Base-by-base conservation (phyloP, 2,888 invertebrate species). In the Matsumyia berberina region DNA sequence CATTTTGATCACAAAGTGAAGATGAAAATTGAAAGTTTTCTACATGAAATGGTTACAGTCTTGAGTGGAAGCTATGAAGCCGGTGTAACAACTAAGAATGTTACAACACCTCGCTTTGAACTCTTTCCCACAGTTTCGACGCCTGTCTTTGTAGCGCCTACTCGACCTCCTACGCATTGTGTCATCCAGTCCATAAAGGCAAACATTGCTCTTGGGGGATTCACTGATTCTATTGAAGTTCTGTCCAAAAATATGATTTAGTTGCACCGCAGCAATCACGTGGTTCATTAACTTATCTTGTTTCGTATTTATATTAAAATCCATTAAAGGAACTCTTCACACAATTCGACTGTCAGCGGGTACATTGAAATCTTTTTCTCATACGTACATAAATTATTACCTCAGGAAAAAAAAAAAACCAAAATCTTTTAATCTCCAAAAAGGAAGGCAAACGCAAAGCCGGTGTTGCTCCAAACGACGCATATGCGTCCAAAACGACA, bases 401-500 rank as follows among this genome's bases (percentile, higher is more conserved):
- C 17, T 42, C 29, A 69, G 49, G 57, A 64, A 74, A 55, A 35
- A 53, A 29, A 35, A 64, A 49, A 53, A 67, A 35, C 9, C 53
- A 24, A 24, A 24, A 24, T 58, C 39, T 46, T 83, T 58, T 74
- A 80, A 76, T 74, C 80, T 66, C 39, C n/a, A 57, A 76, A 64
- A 80, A 46, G 49, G 62, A 79, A 83, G 73, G 78, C 55, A 44
- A 46, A 70, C 77, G 42, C 60, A 60, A 55, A 60, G 67, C 35
- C 70, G 73, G 69, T 69, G 62, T 83, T 79, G 67, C 44, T 42
- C 4, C 24, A 24, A n/a, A 24, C 64, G 37, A 74, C 74, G 85
- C 74, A 66, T 70, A 69, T 69, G 80, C 85, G 80, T 85, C 57
- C 74, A 69, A 80, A 70, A 79, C 78, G 73, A 83, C 72, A 83